Percentiles rank a stretch among this genome's conserved stretches.
phyloP scores from a whole-genome alignment of 2,113 vertebrate species.

The Poecile atricapillus region DNA sequence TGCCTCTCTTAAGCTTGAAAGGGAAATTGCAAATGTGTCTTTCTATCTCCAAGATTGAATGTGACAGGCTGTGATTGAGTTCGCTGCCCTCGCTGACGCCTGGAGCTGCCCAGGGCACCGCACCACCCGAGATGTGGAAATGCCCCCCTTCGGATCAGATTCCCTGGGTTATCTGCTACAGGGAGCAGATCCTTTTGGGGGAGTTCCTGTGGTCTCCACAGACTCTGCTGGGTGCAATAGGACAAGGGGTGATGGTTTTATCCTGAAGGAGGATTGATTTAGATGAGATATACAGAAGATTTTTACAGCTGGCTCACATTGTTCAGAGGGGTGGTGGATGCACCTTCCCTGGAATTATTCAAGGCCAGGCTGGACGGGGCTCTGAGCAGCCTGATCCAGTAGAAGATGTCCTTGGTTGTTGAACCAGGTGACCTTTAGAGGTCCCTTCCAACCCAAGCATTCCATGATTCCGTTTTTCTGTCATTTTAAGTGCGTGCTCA shows the following conservation, averaged over 20 bases:
- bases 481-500: neutral
- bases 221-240: neutral
- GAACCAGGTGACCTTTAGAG: neutral
- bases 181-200: neutral
- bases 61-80: constrained; percentile 29
- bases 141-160: neutral
- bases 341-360: neutral
- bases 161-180: neutral
- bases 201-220: neutral
- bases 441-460: neutral
- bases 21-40: neutral
- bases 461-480: neutral
- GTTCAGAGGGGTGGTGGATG: neutral
- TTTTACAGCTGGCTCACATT: neutral
- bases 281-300: neutral
- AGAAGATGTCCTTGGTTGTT: neutral
- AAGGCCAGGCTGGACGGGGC: neutral
- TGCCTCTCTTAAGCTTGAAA: neutral
- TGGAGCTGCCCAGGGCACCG: neutral
- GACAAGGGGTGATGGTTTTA: neutral
- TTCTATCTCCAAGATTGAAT: neutral
- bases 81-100: neutral
- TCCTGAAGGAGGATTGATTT: neutral
- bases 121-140: neutral
- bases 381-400: neutral